Evolutionary conservation across 2,113 vertebrate genomes (phyloP), one percentile per base, ranked within the genome.

Genomic region (Seriola aureovittata): DNA sequence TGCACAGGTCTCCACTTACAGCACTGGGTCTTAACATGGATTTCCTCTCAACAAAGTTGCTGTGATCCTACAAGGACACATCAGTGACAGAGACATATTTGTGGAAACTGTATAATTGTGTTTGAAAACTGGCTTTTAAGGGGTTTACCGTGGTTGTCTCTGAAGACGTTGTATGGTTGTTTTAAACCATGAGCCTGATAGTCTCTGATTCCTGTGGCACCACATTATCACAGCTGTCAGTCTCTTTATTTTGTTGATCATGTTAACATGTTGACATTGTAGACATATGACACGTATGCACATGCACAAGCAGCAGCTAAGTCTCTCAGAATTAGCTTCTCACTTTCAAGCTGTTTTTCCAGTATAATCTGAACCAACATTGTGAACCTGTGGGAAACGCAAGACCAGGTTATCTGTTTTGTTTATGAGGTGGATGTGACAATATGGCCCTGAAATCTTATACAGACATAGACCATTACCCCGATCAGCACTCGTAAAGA

Each of bases 401-500:
- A 50, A 54, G 48, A 63, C 42, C 83, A 73, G 36, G 71, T 72
- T 82, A 69, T 64, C 84, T 74, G 76, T 38, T 82, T 86, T 79
- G 71, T 92, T 84, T 91, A 82, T 75, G 85, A 86, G 79, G 84
- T 89, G 91, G 70, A 82, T 83, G 62, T 78, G 89, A 91, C 75
- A 91, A 83, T 17, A 32, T 83, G 70, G 80, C 78, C 84, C 84
- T 85, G 89, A 78, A 91, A 94, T 91, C 80, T 91, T 87, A 63
- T 72, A 88, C 86, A 87, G 89, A 90, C 89, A 90, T 76, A 87
- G 91, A 86, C 91, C 89, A 92, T 92, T 91, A 94, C 87, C 86
- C 83, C 81, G 89, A 94, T 95, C 91, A 90, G 82, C 72, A 80
- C 90, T 91, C 75, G 46, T 93, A 89, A 92, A 89, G 85, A 82